These are phyloP conservation scores for Triplophysa tibetana DNA, from an alignment of 2,113 vertebrate species.

Conservation along the genomic window DNA sequence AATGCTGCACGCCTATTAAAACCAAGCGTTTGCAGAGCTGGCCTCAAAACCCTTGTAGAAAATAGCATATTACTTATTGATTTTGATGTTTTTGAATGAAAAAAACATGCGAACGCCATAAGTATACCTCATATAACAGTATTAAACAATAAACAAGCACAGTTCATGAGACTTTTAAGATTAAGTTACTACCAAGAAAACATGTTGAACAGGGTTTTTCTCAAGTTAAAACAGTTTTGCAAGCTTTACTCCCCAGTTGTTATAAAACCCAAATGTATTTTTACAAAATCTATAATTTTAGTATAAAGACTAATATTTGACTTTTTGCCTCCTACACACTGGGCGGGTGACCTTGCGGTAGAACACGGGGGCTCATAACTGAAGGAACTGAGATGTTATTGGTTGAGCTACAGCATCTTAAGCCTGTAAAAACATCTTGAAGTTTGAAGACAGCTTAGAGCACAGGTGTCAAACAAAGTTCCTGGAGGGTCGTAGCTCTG, in stretches of 20 bases:
- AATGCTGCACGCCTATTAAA: too few relatives aligned
- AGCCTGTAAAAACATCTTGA: not conserved
- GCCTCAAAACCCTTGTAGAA: too few relatives aligned
- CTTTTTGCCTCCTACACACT: not conserved
- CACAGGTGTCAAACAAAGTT: too few relatives aligned
- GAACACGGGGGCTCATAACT: not conserved
- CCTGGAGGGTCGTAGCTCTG: too few relatives aligned
- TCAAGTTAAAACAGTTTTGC: constrained; percentile 1
- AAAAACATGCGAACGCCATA: too few relatives aligned
- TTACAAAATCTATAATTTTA: not conserved
- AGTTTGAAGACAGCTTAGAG: not conserved
- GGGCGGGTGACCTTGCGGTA: not conserved
- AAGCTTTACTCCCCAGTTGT: constrained; percentile 1
- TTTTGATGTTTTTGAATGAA: too few relatives aligned
- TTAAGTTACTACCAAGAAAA: too few relatives aligned
- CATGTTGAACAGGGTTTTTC: not conserved
- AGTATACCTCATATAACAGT: too few relatives aligned
- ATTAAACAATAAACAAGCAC: too few relatives aligned
- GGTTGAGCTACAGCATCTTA: not conserved
- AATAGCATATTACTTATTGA: too few relatives aligned
- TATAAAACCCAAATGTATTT: not conserved
- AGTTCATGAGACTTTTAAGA: too few relatives aligned
- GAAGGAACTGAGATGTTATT: constrained; percentile 6
- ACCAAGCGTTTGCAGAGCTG: too few relatives aligned
- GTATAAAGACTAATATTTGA: constrained; percentile 3